Base-by-base conservation (phyloP, 2,888 invertebrate species). In the Microctonus brassicae region DNA sequence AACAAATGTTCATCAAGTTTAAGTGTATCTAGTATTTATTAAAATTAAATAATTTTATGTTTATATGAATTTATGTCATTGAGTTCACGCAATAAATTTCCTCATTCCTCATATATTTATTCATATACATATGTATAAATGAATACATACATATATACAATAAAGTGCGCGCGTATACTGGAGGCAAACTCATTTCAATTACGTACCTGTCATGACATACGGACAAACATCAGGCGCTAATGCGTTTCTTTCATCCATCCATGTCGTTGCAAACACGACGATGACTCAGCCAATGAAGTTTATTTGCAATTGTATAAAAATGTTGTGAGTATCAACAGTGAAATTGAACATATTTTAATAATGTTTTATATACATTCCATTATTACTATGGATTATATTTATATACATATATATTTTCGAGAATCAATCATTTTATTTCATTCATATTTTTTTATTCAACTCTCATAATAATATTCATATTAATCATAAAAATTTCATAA, bases 171-270 rank as follows among this genome's bases (percentile, higher is more conserved):
- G 1, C 47, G 17, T 17, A 66, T 22, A 66, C 34, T 57, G 39
- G 36, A 53, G 36, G 69, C 72, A 76, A 66, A 73, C 75, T 73
- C 75, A 73, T 76, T 76, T 73, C 76, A 76, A 76, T 76, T 75
- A 76, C 73, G 71, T 76, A 76, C 75, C 76, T 75, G 76, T 75
- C 76, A 76, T 72, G 75, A 75, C 73, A 74, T 69, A 73, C 71
- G 70, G 72, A 61, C 72, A 75, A 75, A 70, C 70, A 75, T 75
- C 74, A 70, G 70, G 70, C 69, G 20, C 73, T 75, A 73, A 75
- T 75, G 75, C 75, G 69, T 73, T 75, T 75, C 75, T 75, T 75
- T 71, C 75, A 72, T 57, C 73, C 72, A 68, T 67, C 69, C 69
- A 69, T 72, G 73, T 68, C 68, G 69, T 73, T 63, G 61, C 52